Base-by-base conservation (phyloP, 1,140 invertebrate genomes). In the Calliphora vicina region DNA sequence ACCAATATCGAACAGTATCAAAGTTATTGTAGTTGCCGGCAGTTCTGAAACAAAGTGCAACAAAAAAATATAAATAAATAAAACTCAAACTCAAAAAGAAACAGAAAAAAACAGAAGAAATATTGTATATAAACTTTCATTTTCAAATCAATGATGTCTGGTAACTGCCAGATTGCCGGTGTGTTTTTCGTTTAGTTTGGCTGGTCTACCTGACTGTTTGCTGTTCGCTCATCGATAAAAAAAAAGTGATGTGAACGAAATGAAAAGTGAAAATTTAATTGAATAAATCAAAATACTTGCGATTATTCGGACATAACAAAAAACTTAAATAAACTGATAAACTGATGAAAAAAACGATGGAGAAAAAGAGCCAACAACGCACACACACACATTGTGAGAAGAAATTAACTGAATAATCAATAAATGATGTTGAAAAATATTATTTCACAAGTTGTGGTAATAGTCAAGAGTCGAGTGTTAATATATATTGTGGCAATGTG, bases 231-330 rank as follows among this genome's bases (percentile, higher is more conserved):
- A 78, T 78, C 74, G 74, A 78, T 78, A 78, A 43, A 43, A 17
- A 76, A 42, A 78, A 78, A 25, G 20, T 78, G 74, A 78, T 78
- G 74, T 78, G 74, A 78, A 78, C 74, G 74, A 78, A 78, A 78
- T 78, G 74, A 78, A 78, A 78, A 78, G 74, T 78, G 74, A 78
- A 78, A 78, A 78, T 78, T 78, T 78, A 45, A 78, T 78, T 78
- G 74, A 78, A 78, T 78, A 78, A 78, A 78, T 78, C 74, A 78
- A 78, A 78, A 78, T 78, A 78, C 74, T 43, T 45, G 74, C 74
- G 74, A 78, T 78, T 43, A 78, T 78, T 43, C 74, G 74, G 74
- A 78, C 74, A 43, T 78, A 78, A 78, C 20, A 78, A 78, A 78
- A 78, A 78, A 67, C n/a, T 25, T 67, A 20, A 67, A 67, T 67